A percentile compares a stretch with the other conserved stretches of the same genome.
Evolutionary conservation across 2,113 vertebrate species (phyloP).

Genomic region (Sceloporus undulatus): DNA sequence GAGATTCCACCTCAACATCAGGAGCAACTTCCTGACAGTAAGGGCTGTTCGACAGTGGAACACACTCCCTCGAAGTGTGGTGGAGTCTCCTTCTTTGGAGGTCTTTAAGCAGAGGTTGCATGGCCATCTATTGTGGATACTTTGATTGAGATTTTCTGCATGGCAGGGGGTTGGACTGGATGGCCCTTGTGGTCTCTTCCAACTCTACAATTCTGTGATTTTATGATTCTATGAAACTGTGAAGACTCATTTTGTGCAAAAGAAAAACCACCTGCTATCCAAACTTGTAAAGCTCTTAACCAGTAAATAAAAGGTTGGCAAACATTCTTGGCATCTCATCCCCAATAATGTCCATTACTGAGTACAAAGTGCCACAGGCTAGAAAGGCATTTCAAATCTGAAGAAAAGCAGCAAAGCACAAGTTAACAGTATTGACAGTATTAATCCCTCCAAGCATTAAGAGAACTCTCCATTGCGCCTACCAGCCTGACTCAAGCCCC

Average conservation of each 20-base stretch:
- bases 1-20: too few species aligned
- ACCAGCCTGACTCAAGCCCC: too few species aligned
- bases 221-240: background rate
- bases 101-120: too few species aligned
- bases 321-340: background rate
- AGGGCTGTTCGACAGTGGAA: too few species aligned
- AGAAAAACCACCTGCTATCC: slow-evolving; percentile 1
- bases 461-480: background rate
- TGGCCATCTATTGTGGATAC: too few species aligned
- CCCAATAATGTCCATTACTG: background rate
- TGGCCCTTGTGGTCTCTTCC: too few species aligned
- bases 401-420: slow-evolving; percentile 16
- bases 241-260: background rate
- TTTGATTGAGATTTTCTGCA: too few species aligned
- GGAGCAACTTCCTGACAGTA: too few species aligned
- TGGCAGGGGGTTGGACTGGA: too few species aligned
- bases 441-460: background rate
- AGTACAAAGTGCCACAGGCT: slow-evolving; percentile 13
- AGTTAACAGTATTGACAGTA: background rate
- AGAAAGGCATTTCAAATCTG: slow-evolving; percentile 13
- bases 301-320: slow-evolving; percentile 21
- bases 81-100: too few species aligned
- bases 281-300: background rate
- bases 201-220: too few species aligned
- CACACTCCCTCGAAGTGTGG: too few species aligned